Conservation (phyloP, 2,113 vertebrate genomes). For the Illadopsis cleaveri region DNA sequence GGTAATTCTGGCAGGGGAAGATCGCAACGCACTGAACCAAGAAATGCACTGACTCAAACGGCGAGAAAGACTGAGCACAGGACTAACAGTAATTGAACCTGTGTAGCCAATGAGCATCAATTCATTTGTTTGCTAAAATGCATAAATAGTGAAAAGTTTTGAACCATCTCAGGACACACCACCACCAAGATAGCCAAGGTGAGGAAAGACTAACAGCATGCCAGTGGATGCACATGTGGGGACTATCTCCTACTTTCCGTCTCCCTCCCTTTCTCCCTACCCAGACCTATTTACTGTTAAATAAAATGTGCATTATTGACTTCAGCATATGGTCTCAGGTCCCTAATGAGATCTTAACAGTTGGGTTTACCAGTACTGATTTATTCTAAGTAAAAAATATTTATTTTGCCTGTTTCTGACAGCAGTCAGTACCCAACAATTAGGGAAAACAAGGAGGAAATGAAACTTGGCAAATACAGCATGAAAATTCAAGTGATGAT, state of each 20-base stretch:
- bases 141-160: background rate
- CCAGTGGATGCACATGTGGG: accelerated
- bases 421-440: background rate
- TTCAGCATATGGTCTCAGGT: background rate
- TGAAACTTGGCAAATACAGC: background rate
- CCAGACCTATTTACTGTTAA: background rate
- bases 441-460: background rate
- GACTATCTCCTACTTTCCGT: background rate
- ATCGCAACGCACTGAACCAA: background rate
- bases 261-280: background rate
- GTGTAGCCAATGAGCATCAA: background rate
- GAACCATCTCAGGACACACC: background rate
- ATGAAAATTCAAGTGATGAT: background rate
- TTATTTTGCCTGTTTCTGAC: background rate
- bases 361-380: background rate
- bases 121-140: background rate
- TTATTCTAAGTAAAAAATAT: background rate
- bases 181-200: background rate
- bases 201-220: background rate
- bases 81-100: background rate
- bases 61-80: background rate
- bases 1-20: background rate
- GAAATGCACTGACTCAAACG: accelerated
- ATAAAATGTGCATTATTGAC: background rate
- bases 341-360: background rate